Evolutionary conservation across 2,113 vertebrate species (phyloP), one percentile per base, ranked within the genome.

Genomic region (Macaca mulatta): DNA sequence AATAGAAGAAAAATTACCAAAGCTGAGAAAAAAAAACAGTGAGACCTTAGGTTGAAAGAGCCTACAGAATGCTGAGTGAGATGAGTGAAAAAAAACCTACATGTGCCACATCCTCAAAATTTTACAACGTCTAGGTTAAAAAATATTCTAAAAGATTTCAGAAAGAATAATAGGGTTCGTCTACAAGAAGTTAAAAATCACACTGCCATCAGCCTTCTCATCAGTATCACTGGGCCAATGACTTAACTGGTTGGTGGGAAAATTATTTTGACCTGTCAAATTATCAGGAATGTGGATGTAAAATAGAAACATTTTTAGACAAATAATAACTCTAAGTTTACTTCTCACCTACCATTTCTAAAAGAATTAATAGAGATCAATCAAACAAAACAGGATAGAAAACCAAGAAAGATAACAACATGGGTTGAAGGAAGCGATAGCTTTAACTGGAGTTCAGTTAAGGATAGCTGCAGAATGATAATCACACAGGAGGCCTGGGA

Each of bases 91-190:
- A 79, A 80, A 72, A 32, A 72, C 11, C 50, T 48, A 70, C 16
- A 80, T 72, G 75, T 94, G 79, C 16, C 50, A 94, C 30, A 27
- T n/a, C 40, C 17, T 81, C 23, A 57, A 30, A 70, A 80, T 70
- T 30, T 88, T 81, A 59, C 32, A 50, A 59, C 18, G 88, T 40
- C 40, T 77, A 81, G 69, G 35, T 72, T 45, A 70, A 87, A 88
- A 52, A 80, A 93, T 88, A 87, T 30, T 79, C 61, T 80, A 69
- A 59, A 93, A 88, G 40, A 48, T 79, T 70, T 94, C 50, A 72
- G 75, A 52, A 48, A 81, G 75, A 64, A 48, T 57, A 92, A 59
- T 52, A 48, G 23, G 50, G 50, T 48, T 80, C 35, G 57, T 87
- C 22, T 87, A 45, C 30, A 80, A 70, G 38, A 32, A 93, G 27